Evolutionary conservation across 2,888 invertebrate species (phyloP).

Genomic region (Nephrotoma appendiculata): DNA sequence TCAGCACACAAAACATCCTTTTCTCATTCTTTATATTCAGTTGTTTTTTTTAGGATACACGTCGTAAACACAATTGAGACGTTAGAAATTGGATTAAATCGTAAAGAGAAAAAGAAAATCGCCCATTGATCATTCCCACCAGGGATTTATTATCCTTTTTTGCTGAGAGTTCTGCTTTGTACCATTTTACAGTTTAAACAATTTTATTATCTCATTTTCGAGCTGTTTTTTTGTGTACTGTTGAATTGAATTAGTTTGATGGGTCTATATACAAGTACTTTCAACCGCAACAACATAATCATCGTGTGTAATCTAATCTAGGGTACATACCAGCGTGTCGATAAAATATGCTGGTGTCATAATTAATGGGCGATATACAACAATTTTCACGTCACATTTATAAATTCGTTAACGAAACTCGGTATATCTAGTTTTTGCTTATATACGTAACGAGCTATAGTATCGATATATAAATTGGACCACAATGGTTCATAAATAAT

Average conservation of each 20-base stretch:
- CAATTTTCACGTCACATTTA: no score
- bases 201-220: background rate
- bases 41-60: background rate
- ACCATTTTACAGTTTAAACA: background rate
- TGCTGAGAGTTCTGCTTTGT: background rate
- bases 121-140: background rate
- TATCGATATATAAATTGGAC: background rate
- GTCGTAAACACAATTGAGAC: background rate
- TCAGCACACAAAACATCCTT: background rate
- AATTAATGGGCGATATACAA: background rate
- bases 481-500: background rate
- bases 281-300: background rate
- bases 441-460: background rate
- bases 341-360: background rate
- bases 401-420: no score
- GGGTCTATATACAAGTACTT: background rate
- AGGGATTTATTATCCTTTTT: background rate
- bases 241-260: background rate
- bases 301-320: background rate
- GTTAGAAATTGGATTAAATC: background rate
- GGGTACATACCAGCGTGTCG: background rate
- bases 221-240: background rate
- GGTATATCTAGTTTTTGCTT: background rate
- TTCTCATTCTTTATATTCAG: background rate
- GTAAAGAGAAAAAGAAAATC: background rate